Percentiles rank a stretch among this genome's conserved stretches.
These are phyloP conservation scores for Tetrao urogallus DNA, from an alignment of 2,113 vertebrate species.

Conservation along the genomic window DNA sequence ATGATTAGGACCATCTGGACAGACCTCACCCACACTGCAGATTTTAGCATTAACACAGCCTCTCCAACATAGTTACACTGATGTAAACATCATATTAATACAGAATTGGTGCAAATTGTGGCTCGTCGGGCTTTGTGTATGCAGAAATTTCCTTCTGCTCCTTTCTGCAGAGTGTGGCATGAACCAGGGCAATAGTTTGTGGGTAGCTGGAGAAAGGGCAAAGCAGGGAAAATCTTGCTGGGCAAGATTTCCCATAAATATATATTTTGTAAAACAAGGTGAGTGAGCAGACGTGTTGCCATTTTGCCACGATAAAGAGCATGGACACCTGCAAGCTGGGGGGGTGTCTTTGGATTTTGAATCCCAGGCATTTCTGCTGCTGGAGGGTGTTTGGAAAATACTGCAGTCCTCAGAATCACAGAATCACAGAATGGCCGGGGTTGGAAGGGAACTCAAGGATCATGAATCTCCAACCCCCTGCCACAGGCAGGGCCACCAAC, in stretches of 20 bases:
- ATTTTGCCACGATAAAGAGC: not conserved
- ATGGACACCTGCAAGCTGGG: not conserved
- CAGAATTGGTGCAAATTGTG: not conserved
- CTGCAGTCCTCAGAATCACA: too few species aligned
- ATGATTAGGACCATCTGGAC: too few species aligned
- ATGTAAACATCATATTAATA: not conserved
- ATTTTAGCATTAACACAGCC: not conserved
- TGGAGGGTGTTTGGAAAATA: not conserved
- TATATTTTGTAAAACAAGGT: fast-evolving
- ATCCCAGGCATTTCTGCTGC: not conserved
- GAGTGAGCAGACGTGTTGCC: not conserved
- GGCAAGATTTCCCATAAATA: not conserved
- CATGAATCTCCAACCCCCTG: too few species aligned
- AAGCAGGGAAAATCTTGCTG: not conserved
- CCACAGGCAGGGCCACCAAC: too few species aligned
- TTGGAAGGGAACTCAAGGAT: too few species aligned
- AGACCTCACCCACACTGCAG: not conserved
- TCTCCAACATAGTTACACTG: not conserved
- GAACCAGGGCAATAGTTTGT: not conserved
- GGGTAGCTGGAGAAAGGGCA: not conserved
- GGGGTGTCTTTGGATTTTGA: not conserved
- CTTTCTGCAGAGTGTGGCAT: not conserved
- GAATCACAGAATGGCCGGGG: too few species aligned
- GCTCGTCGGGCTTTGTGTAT: not conserved
- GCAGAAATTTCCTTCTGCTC: not conserved